Percentiles rank a stretch among this genome's conserved stretches.
These are phyloP conservation scores for Astropecten irregularis DNA, from an alignment of 53 echinoderm and acorn worm species.

Conservation along the genomic window DNA sequence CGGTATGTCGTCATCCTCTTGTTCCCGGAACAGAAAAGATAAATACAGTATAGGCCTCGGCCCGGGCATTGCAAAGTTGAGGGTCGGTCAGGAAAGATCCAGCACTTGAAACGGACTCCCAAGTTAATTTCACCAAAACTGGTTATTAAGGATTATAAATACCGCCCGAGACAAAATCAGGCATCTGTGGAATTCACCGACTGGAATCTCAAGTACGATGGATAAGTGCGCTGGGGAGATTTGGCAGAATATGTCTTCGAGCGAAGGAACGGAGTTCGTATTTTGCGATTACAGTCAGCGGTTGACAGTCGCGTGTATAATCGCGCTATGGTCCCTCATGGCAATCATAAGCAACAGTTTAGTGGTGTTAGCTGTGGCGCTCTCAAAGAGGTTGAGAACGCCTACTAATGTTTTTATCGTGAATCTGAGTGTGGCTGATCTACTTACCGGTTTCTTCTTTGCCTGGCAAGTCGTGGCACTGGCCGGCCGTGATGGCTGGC, in stretches of 20 bases:
- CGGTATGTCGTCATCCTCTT: too few relatives aligned
- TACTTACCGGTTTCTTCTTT: conserved; percentile 47
- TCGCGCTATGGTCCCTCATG: background rate
- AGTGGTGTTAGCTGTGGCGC: conserved; percentile 35
- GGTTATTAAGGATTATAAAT: too few relatives aligned
- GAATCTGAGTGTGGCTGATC: conserved; percentile 47
- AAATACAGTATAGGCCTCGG: too few relatives aligned
- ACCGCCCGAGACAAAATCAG: background rate
- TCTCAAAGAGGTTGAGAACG: conserved; percentile 35
- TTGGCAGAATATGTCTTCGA: too few relatives aligned
- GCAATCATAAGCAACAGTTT: conserved; percentile 40
- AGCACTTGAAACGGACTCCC: too few relatives aligned
- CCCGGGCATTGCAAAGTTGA: too few relatives aligned
- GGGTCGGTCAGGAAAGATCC: too few relatives aligned
- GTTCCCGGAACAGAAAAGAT: too few relatives aligned
- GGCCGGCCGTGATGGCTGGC: conserved; percentile 27
- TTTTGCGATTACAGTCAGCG: conserved; percentile 40
- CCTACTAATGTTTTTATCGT: conserved; percentile 45
- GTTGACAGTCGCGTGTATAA: background rate
- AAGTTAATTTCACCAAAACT: too few relatives aligned
- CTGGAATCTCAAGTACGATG: too few relatives aligned
- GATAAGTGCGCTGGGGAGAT: conserved; percentile 8
- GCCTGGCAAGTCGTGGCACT: conserved; percentile 39
- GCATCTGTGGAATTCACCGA: too few relatives aligned
- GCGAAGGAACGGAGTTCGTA: conserved; percentile 29